Evolutionary conservation across 2,113 vertebrate genomes (phyloP), one percentile per base, ranked within the genome.

Genomic region (Piprites chloris): DNA sequence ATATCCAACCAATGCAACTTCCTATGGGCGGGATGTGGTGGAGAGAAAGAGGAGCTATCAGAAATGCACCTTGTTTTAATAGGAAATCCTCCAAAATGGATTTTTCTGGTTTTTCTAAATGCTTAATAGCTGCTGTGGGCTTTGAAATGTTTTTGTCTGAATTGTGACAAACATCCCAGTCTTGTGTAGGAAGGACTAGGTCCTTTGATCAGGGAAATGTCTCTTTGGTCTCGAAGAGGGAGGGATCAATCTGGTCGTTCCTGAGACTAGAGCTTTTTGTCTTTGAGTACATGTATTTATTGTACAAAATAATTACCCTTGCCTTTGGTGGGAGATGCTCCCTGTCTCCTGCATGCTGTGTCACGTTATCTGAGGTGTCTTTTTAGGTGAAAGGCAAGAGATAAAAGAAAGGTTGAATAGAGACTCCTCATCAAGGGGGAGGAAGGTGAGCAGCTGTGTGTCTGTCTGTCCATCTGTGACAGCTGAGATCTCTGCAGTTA

Each of bases 61-160:
- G 66, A 81, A 93, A 71, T 78, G 53, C 11, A 23, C 26, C 9
- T 33, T 67, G 20, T 44, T 81, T 42, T 67, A 53, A 22, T 13
- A 63, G 62, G 16, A 96, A 58, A 52, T 85, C 53, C 20, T 83
- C 19, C 55, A 32, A 52, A 44, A 35, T 65, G 37, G 11, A 14
- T 89, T 96, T 61, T 68, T 19, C 20, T 46, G 20, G 0, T 28
- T 59, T 81, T 67, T 58, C 39, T 69, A 15, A 37, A 28, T 39
- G 41, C 6, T 66, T 93, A 87, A 6, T 62, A 78, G 28, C 14
- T 73, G 6, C 42, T 82, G 39, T 35, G 46, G 79, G 56, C 72
- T 96, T 83, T 92, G 75, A 76, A 92, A 83, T 77, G 37, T 35
- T 93, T 85, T 74, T 80, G 46, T 76, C 55, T 94, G 59, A 58